Conservation (phyloP, 2,888 invertebrate genomes). For the Oeneis ivallda region DNA sequence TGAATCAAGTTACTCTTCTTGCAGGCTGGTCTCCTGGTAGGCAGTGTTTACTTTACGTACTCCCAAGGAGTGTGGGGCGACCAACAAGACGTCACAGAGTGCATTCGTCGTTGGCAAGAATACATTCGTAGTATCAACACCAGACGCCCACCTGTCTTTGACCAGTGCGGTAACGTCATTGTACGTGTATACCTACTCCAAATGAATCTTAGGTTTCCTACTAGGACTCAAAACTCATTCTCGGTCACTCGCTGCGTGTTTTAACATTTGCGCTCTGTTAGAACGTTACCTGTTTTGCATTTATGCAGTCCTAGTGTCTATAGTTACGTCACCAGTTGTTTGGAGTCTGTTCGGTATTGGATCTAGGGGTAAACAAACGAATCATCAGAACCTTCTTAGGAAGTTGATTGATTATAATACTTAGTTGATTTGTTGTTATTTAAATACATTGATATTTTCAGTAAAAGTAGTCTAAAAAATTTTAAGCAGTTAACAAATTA, state of each 20-base stretch:
- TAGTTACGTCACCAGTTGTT: constrained; percentile 69
- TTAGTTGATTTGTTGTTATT: too few species aligned
- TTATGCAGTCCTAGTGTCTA: constrained; percentile 60
- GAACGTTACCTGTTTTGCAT: constrained; percentile 41
- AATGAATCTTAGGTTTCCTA: constrained; percentile 14
- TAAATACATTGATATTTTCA: too few species aligned
- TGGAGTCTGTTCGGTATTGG: constrained; percentile 37
- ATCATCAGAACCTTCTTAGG: too few species aligned
- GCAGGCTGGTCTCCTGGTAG: constrained; percentile 73
- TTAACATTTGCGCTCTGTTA: constrained; percentile 3
- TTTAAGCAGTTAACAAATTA: too few species aligned
- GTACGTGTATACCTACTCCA: constrained; percentile 52
- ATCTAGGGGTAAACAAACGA: background rate
- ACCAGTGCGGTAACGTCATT: constrained; percentile 66
- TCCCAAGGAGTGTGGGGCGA: constrained; percentile 76
- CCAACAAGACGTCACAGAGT: constrained; percentile 70
- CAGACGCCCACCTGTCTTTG: constrained; percentile 68
- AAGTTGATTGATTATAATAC: too few species aligned
- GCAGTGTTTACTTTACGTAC: constrained; percentile 72
- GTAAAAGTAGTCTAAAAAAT: too few species aligned
- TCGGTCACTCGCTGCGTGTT: background rate
- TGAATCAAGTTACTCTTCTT: constrained; percentile 31
- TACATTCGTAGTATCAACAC: constrained; percentile 70
- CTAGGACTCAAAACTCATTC: constrained; percentile 14
- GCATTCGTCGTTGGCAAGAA: constrained; percentile 69